Base-by-base conservation (phyloP, 2,797 vertebrate species). In the Chaetodon trifasciatus region DNA sequence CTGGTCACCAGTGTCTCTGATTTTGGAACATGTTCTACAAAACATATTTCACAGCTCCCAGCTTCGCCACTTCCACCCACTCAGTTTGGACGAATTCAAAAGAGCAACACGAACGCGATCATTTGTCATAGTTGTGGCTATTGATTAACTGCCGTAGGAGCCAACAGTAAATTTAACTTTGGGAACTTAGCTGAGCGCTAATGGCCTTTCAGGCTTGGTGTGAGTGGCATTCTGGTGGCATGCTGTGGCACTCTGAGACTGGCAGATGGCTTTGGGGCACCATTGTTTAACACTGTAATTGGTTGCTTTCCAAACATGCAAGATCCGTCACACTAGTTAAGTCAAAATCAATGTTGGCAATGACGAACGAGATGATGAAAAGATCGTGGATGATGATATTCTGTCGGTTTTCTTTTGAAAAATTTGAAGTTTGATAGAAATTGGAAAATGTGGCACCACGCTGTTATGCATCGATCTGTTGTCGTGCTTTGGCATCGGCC, bases 191-290 rank as follows among this genome's bases (percentile, higher is more conserved):
- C 89, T 88, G 56, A 78, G 55, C 55, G 66, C 79, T 93, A 93
- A 91, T 88, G 88, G 92, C 88, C 42, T 6, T 89, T 72, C 28
- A 83, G 91, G 88, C 92, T 8, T 24, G 19, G 86, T 88, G 85
- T 81, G 88, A 90, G 89, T 86, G 85, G 74, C 73, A 81, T 77
- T 86, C 80, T 89, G 90, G 90, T 91, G 85, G 90, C 79, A 53
- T 24, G 83, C 76, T 69, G 68, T 61, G 83, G 68, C 87, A 60
- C 79, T 79, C n/a, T 10, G 24, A 70, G 70, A 47, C n/a, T 13
- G 72, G 28, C 92, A 91, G 87, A 91, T 89, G 86, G 76, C 69
- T 76, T 49, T 17, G 55, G 76, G 74, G 50, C 57, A 40, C 49
- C 70, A 46, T 47, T 81, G 60, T 64, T 69, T 63, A 68, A 66